Percentiles rank a stretch among this genome's conserved stretches.
These are phyloP conservation scores for Philhelius pedissequus DNA, from an alignment of 2,888 invertebrate species.

Conservation along the genomic window DNA sequence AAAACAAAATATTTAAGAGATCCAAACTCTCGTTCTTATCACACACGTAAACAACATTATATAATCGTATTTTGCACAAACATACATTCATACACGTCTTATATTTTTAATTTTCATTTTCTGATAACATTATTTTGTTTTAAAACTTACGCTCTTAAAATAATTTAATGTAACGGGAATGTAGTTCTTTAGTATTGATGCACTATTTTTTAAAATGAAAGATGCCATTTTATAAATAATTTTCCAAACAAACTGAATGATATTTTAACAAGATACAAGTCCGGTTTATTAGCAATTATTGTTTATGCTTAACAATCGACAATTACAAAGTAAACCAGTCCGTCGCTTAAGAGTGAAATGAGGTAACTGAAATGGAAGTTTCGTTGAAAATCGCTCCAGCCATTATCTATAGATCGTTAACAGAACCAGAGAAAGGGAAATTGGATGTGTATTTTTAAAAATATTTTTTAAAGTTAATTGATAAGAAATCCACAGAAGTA, in stretches of 20 bases:
- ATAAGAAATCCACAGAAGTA: background rate
- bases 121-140: background rate
- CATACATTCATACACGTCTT: background rate
- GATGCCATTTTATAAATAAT: conserved; percentile 71
- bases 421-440: background rate
- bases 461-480: background rate
- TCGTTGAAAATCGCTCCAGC: background rate
- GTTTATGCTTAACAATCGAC: background rate
- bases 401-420: background rate
- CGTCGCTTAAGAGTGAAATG: conserved; percentile 27
- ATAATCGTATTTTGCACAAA: background rate
- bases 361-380: background rate
- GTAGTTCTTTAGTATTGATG: conserved; percentile 71
- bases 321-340: background rate
- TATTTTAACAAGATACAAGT: background rate
- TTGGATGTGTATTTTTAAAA: background rate
- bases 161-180: conserved; percentile 70
- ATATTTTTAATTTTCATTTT: no score
- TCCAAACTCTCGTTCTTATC: background rate
- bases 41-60: conserved; percentile 36
- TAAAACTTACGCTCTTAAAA: conserved; percentile 57
- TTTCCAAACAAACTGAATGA: background rate
- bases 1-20: background rate
- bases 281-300: background rate
- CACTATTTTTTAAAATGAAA: conserved; percentile 72